Evolutionary conservation across 2,113 vertebrate species (phyloP), one percentile per base, ranked within the genome.

Genomic region (Penelope pileata): DNA sequence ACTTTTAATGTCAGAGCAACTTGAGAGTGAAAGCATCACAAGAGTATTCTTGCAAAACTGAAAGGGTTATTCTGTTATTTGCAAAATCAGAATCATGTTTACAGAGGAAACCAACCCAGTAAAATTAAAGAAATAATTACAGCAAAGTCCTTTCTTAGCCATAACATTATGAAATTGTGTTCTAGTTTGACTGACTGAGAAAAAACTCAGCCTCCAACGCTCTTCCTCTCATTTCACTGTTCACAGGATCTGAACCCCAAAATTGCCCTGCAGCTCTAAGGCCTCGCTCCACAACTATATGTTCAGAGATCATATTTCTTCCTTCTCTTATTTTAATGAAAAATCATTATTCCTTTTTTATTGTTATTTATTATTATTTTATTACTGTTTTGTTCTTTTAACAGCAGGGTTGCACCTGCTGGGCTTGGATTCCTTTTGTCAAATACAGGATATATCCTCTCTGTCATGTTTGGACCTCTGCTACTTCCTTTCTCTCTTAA

Each of bases 1-100:
- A 90, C 75, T 96, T 90, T 72, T 83, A 94, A 83, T 90, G 96
- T 88, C 82, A 91, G 84, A 64, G 77, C 78, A 90, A 84, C 60
- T 94, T 67, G 68, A 70, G 43, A 96, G 43, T 60, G 67, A 87
- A 90, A 95, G 38, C 85, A 80, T n/a, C 82, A 80, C 36, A 83
- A 73, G 40, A 3, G 64, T 76, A 74, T 73, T 93, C 45, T 80
- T 66, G 66, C 29, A 94, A 91, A 59, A 78, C 11, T 0, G 0
- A 12, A 78, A 85, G 59, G 64, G 50, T 73, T 85, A 79, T 32
- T 91, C 58, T 36, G 32, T 83, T 93, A 90, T 69, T 90, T 58
- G n/a, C 29, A 29, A 64, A 91, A 69, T 62, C 51, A 58, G 78
- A 90, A 58, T 27, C 5, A 2, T 36, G 24, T 69, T 76, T 62